A percentile compares a stretch with the other conserved stretches of the same genome.
Evolutionary conservation across 2,113 vertebrate species (phyloP).

Genomic region (Tylochromis polylepis): DNA sequence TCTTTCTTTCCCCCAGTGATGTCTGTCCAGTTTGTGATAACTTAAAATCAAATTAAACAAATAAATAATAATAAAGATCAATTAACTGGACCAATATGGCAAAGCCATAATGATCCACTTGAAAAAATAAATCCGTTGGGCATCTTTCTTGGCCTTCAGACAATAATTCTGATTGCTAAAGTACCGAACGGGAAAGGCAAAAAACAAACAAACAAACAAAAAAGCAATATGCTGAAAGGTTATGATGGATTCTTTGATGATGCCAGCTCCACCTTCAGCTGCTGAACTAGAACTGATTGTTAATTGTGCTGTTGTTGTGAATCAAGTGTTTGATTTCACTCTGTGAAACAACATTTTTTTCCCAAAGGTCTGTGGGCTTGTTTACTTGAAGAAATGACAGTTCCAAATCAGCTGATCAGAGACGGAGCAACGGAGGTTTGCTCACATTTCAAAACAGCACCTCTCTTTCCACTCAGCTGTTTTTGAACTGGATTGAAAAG

Average conservation of each 20-base stretch:
- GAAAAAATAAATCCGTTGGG: too few relatives aligned
- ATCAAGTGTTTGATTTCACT: not conserved
- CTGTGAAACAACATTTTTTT: not conserved
- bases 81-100: too few relatives aligned
- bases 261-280: not conserved
- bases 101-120: too few relatives aligned
- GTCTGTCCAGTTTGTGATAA: too few relatives aligned
- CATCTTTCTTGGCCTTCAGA: too few relatives aligned
- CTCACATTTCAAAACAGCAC: slow-evolving; percentile 26
- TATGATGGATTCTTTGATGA: not conserved
- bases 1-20: too few relatives aligned
- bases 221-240: not conserved
- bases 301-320: not conserved
- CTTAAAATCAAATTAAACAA: too few relatives aligned
- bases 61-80: too few relatives aligned
- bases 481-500: not conserved
- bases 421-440: not conserved
- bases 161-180: too few relatives aligned
- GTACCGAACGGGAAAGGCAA: too few relatives aligned
- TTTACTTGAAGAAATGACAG: not conserved
- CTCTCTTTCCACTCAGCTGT: slow-evolving; percentile 12
- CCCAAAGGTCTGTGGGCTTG: not conserved
- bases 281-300: not conserved
- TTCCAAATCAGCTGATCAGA: slow-evolving; percentile 36
- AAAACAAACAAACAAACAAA: too few relatives aligned